Conservation (phyloP, 2,113 vertebrate species). For the Oxyruncus cristatus region DNA sequence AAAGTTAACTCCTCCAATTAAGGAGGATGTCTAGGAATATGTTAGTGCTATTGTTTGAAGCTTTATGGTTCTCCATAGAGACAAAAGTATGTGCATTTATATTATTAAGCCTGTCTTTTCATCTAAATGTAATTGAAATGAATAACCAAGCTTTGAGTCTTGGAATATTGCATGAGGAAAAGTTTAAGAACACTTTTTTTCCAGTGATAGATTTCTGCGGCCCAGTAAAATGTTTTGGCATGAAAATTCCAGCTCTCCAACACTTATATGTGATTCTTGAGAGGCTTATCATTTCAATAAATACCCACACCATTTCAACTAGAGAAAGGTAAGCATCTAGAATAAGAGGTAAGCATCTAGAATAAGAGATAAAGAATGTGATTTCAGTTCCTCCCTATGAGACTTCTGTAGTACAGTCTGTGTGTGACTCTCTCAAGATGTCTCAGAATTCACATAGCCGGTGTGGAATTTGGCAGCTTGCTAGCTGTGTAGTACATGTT, state of each 20-base stretch:
- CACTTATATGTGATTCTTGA: background rate
- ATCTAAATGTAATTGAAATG: background rate
- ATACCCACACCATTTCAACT: background rate
- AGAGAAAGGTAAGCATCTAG: background rate
- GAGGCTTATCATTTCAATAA: background rate
- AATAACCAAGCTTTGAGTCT: background rate
- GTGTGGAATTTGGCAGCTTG: background rate
- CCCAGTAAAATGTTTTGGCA: background rate
- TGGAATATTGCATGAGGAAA: background rate
- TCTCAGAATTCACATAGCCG: background rate
- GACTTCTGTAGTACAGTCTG: background rate
- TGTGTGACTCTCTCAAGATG: background rate
- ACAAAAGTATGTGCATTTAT: background rate
- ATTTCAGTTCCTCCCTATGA: background rate
- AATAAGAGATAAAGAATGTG: background rate
- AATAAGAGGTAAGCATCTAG: background rate
- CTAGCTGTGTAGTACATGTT: background rate
- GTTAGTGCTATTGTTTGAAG: slow-evolving; percentile 6
- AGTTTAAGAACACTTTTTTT: background rate
- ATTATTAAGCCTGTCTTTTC: background rate
- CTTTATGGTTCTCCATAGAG: background rate
- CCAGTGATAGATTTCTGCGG: background rate
- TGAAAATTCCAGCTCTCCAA: background rate
- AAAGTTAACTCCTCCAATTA: slow-evolving; percentile 14
- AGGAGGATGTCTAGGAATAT: background rate